phyloP scores from a whole-genome alignment of 2,113 vertebrate species.

The Neolamprologus cancellatus region DNA sequence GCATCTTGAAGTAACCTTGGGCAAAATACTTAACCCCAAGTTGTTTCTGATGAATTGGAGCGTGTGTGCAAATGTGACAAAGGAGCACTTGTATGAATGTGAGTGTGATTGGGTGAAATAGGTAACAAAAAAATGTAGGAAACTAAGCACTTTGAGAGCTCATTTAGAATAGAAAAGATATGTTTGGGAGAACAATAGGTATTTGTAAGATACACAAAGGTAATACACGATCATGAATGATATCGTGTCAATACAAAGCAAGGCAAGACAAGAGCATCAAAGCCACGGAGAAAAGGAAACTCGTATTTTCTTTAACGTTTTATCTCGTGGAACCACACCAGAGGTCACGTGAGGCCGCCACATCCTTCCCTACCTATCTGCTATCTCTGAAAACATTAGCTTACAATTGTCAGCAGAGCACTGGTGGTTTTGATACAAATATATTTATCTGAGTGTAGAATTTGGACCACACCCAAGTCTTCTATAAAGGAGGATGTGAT shows the following conservation, averaged over 20 bases:
- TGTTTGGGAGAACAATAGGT: neutral
- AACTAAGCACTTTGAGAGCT: neutral
- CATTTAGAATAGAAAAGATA: neutral
- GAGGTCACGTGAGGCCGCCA: constrained; percentile 5
- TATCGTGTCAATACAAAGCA: neutral
- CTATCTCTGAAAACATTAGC: constrained; percentile 14
- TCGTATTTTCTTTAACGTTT: constrained; percentile 9
- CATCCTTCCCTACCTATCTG: neutral
- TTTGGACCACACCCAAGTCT: neutral
- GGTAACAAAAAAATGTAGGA: neutral
- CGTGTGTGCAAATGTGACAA: neutral
- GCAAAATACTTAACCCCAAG: neutral
- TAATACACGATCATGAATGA: neutral
- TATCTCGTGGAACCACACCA: constrained; percentile 25
- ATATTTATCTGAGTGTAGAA: neutral
- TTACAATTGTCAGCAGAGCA: neutral
- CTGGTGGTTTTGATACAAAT: neutral
- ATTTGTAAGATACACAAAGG: neutral
- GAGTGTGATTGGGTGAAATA: neutral
- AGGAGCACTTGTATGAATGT: neutral
- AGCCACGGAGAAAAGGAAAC: neutral
- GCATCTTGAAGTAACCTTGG: neutral
- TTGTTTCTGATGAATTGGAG: neutral
- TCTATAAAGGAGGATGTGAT: neutral
- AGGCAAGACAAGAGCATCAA: neutral